Evolutionary conservation across 2,888 invertebrate genomes (phyloP), one percentile per base, ranked within the genome.

Genomic region (Eledone cirrhosa): DNA sequence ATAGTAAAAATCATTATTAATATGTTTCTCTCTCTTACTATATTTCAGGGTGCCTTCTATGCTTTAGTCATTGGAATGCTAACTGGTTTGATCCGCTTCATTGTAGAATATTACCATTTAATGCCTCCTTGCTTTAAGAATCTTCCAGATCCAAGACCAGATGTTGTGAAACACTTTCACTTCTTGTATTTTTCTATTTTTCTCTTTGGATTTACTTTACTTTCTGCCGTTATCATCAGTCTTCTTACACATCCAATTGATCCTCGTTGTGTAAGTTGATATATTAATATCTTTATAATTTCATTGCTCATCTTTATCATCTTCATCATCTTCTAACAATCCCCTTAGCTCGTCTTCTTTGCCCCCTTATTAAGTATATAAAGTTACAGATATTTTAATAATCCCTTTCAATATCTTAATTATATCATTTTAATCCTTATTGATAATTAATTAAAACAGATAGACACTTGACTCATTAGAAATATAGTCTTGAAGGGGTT

Each of bases 1-100:
- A n/a, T n/a, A n/a, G n/a, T n/a, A n/a, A n/a, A n/a, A n/a, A n/a
- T n/a, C n/a, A n/a, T 41, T 11, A 41, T 41, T 41, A 41, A 41
- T 8, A 41, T 22, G 31, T 7, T 33, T 31, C 31, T 33, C 31
- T n/a, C 53, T 74, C 47, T 27, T 76, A 77, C 22, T 33, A 24
- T n/a, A n/a, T 84, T 85, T n/a, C 86, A 93, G 92, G 92, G 92
- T 5, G 93, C 93, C 0, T 93, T 93, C 85, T 92, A 90, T 90
- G 91, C 91, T 0, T 86, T 93, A n/a, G 90, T 92, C 86, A 82
- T 90, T 29, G 93, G 93, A 0, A 88, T 93, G 80, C 83, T 88
- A 22, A 84, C 91, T 11, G 92, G 92, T 19, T 75, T 88, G 47
- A 84, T 90, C 31, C 87, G 92, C 14, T 92, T 93, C 84, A 87